A percentile compares a stretch with the other conserved stretches of the same genome.
These are phyloP conservation scores for Hypsibius dujardini DNA, from an alignment of 1,140 invertebrate species.

Conservation along the genomic window DNA sequence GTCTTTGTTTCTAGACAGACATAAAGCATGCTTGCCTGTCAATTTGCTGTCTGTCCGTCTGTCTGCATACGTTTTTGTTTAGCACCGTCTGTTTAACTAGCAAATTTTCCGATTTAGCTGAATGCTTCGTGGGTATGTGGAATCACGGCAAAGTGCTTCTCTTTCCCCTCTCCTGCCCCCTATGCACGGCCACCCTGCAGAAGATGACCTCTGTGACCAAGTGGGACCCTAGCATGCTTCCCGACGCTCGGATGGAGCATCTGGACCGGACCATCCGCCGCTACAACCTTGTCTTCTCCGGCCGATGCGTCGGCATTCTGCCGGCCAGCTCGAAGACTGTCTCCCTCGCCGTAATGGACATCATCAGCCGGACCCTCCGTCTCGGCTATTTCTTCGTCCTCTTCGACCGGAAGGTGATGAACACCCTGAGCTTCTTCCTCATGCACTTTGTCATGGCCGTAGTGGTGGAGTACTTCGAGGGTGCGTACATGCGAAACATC, in stretches of 20 bases:
- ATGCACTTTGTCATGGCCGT: not conserved
- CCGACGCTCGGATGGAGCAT: not conserved
- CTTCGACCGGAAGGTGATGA: conserved; percentile 5
- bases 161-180: not conserved
- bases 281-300: not conserved
- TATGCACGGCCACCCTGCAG: not conserved
- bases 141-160: conserved; percentile 5
- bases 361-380: not conserved
- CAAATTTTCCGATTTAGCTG: too few relatives aligned
- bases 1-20: too few relatives aligned
- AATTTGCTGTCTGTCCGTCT: too few relatives aligned
- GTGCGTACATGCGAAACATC: not conserved
- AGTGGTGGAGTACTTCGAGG: not conserved
- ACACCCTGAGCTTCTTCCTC: not conserved
- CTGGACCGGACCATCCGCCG: not conserved
- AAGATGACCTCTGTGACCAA: not conserved
- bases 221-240: not conserved
- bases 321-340: not conserved
- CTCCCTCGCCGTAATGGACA: not conserved
- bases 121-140: not conserved
- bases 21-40: too few relatives aligned
- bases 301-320: not conserved
- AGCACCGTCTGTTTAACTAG: too few relatives aligned
- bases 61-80: too few relatives aligned
- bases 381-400: conserved; percentile 1